Percentiles rank a stretch among this genome's conserved stretches.
phyloP scores from a whole-genome alignment of 2,113 vertebrate species.

The Cheirogaleus medius region DNA sequence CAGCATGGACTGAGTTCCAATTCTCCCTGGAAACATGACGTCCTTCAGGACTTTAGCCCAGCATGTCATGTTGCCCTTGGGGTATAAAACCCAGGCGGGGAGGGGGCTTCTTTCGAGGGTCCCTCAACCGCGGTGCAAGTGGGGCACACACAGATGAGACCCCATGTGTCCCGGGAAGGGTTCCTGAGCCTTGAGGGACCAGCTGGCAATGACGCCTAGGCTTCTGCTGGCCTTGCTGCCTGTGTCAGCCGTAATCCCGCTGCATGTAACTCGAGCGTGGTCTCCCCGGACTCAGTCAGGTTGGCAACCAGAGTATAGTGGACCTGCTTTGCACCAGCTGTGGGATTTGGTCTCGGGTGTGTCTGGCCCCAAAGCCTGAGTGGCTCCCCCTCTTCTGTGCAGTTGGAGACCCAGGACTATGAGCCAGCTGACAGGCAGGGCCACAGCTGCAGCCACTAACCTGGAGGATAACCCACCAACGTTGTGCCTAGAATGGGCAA shows the following conservation, averaged over 20 bases:
- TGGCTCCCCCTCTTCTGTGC: background rate
- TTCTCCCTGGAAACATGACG: background rate
- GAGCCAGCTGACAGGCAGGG: background rate
- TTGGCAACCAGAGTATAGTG: background rate
- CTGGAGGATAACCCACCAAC: background rate
- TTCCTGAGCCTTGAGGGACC: background rate
- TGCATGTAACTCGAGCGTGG: background rate
- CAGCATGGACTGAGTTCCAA: background rate
- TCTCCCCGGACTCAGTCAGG: background rate
- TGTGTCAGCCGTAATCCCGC: background rate
- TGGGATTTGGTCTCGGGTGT: fast-evolving
- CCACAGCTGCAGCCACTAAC: fast-evolving
- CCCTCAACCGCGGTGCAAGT: background rate
- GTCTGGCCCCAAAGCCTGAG: background rate
- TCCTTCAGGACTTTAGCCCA: background rate
- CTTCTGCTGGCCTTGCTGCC: background rate
- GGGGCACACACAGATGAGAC: background rate
- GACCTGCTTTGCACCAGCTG: background rate
- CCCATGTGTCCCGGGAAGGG: background rate
- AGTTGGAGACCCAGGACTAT: background rate
- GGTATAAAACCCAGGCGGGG: background rate
- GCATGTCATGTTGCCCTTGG: background rate
- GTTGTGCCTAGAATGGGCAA: background rate
- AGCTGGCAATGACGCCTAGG: background rate
- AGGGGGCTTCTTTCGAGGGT: background rate